Evolutionary conservation across 2,888 invertebrate genomes (phyloP).

Genomic region (Neria commutata): DNA sequence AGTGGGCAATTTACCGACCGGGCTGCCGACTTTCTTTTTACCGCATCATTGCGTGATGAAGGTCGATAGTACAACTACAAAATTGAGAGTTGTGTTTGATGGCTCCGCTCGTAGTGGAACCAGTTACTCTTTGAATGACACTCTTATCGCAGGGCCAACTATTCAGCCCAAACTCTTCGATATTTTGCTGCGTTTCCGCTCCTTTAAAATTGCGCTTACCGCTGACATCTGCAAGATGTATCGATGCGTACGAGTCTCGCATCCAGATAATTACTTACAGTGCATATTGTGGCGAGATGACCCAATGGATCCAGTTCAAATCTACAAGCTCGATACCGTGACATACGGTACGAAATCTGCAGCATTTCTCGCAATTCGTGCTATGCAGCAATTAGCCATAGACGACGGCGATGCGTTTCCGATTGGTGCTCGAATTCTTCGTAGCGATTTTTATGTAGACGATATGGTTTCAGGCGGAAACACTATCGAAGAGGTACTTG

Average conservation of each 20-base stretch:
- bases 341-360: no score
- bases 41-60: conserved; percentile 15
- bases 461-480: conserved; percentile 16
- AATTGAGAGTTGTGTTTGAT: conserved; percentile 12
- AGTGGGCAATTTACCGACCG: background rate
- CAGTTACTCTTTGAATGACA: conserved; percentile 3
- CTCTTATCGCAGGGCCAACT: background rate
- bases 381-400: conserved; percentile 4
- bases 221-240: conserved; percentile 10
- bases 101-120: background rate
- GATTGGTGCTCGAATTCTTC: conserved; percentile 4
- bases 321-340: conserved; percentile 7
- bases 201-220: conserved; percentile 1
- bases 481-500: conserved; percentile 9
- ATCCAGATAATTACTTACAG: conserved; percentile 7
- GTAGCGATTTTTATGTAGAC: conserved; percentile 24
- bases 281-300: conserved; percentile 13
- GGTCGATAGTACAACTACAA: conserved; percentile 10
- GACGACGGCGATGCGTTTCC: conserved; percentile 5
- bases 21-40: background rate
- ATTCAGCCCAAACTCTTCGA: background rate
- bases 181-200: conserved; percentile 5
- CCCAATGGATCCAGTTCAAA: conserved; percentile 5
- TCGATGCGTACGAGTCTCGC: conserved; percentile 1
- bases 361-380: no score